Base-by-base conservation (phyloP, 2,888 invertebrate genomes). In the Calameuta filiformis region DNA sequence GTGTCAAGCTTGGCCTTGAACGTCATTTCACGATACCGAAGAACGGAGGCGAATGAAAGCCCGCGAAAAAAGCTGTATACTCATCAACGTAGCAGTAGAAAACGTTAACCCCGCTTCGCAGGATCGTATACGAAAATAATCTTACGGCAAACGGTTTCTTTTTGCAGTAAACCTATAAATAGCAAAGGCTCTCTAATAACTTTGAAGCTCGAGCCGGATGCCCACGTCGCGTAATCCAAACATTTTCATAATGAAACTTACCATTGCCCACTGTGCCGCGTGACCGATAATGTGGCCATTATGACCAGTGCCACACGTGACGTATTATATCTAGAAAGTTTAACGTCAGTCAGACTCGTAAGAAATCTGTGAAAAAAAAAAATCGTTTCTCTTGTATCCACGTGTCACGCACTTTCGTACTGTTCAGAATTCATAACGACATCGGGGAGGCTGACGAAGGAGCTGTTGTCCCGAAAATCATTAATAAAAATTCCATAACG, bases 241-340 rank as follows among this genome's bases (percentile, higher is more conserved):
- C 69, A 75, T 77, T 81, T 82, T 80, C 76, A 77, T 80, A 77
- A 83, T 84, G 76, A 73, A 84, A 85, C 85, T 83, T 82, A 81
- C 37, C 79, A 75, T 80, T 81, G 81, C 74, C 73, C 73, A 76
- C 79, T 73, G 79, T 71, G 37, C 68, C 12, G 69, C 73, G 75
- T 35, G 74, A 11, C 15, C 76, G 77, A 80, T 83, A 84, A 81
- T 77, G 73, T 75, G 73, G 9, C 56, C 56, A 23, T 56, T 56
- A 56, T 56, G 56, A 56, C 56, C 56, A 56, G 23, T 56, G 56
- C 23, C 23, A 23, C 23, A 23, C 56, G 56, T 56, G 9, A 56
- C 23, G 56, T 56, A 23, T 56, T 56, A 56, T 6, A 9, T 56
- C 56, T 56, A 56, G 56, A 56, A 56, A 9, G 1, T 56, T 23